Evolutionary conservation across 1,140 invertebrate species (phyloP), one percentile per base, ranked within the genome.

Genomic region (Monomorium pharaonis): DNA sequence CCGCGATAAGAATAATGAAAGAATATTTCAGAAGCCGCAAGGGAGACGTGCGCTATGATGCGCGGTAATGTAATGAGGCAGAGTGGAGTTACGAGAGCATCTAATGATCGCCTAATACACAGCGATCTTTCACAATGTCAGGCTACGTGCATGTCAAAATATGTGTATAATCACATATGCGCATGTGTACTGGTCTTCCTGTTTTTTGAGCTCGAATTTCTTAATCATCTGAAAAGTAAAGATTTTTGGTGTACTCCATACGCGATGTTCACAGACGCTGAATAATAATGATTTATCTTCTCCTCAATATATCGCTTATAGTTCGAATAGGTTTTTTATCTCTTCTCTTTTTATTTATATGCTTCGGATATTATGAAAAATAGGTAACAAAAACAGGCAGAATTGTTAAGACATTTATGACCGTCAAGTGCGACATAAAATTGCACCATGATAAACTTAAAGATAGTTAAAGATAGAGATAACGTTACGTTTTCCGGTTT

Each of bases 321-420:
- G 12, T 10, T 10, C 10, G 37, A 44, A 44, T 21, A 24, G n/a
- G n/a, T 3, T 10, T 24, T 47, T 74, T 72, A 10, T 62, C 21
- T 21, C 5, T 81, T 4, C 47, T 49, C 16, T 21, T 75, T 76
- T 84, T 12, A n/a, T 77, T 37, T 30, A 14, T 24, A 47, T n/a
- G 16, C 27, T 27, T 4, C n/a, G 10, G 10, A 18, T 6, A 21
- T 76, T 44, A 44, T 27, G 7, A 47, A 47, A 54, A 60, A 24
- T n/a, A 21, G 49, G 70, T 62, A 63, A 84, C n/a, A 21, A 84
- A 77, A 84, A n/a, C n/a, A 7, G 44, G 24, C 56, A 18, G 70
- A 84, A 76, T 63, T 47, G 81, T 76, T 76, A 63, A 84, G 72
- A 76, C 44, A 42, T 84, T 84, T 84, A 84, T n/a, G 56, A 77